These are phyloP conservation scores for Harpegnathos saltator DNA, from an alignment of 1,140 invertebrate species.

Conservation along the genomic window DNA sequence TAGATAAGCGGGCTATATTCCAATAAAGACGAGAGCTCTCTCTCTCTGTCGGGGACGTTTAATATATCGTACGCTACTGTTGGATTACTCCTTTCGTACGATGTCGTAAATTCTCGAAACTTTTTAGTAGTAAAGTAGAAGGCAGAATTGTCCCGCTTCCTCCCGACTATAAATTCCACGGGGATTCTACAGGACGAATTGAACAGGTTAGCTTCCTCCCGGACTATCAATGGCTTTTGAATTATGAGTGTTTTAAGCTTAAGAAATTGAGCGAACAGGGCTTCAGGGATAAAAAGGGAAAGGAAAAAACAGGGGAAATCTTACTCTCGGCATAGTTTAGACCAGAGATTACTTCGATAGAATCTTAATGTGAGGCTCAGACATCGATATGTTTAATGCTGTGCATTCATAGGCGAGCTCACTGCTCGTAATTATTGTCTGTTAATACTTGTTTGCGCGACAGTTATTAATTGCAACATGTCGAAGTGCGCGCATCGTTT, in stretches of 20 bases:
- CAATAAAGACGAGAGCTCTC: conserved; percentile 34
- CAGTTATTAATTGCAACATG: conserved; percentile 65
- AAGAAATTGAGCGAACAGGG: background rate
- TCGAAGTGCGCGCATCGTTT: conserved; percentile 64
- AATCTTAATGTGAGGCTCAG: background rate
- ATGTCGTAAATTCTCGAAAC: conserved; percentile 40
- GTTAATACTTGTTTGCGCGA: conserved; percentile 60
- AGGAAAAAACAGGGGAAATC: background rate
- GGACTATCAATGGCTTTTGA: background rate
- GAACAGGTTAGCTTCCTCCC: background rate
- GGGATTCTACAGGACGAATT: conserved; percentile 18
- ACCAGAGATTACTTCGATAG: conserved; percentile 4
- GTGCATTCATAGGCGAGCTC: background rate
- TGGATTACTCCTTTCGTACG: conserved; percentile 41
- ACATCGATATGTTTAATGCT: conserved; percentile 8
- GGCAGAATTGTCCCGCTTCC: conserved; percentile 3
- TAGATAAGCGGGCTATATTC: conserved; percentile 32
- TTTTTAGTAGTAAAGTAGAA: conserved; percentile 42
- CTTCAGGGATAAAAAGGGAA: background rate
- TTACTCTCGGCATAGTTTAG: background rate
- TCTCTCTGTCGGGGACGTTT: conserved; percentile 7
- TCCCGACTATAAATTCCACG: conserved; percentile 29
- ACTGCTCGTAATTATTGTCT: conserved; percentile 61
- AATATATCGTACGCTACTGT: conserved; percentile 32
- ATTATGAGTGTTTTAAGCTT: conserved; percentile 27